A percentile compares a stretch with the other conserved stretches of the same genome.
Conservation (phyloP, 2,888 invertebrate species). For the Cerastis rubricosa region DNA sequence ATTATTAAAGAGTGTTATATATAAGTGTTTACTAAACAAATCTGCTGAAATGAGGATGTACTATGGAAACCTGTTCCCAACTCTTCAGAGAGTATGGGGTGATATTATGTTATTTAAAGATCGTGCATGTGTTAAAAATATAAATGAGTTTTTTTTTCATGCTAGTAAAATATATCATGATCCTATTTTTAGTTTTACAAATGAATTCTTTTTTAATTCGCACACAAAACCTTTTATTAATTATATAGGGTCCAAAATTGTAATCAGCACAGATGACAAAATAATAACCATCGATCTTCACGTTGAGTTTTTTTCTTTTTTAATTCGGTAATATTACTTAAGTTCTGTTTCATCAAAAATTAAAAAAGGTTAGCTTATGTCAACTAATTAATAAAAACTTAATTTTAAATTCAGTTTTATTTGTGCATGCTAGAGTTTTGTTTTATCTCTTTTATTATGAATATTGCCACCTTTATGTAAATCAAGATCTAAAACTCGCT, state of each 20-base stretch:
- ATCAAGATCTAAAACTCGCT: conserved; percentile 3
- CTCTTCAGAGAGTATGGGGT: not conserved
- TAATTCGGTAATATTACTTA: not conserved
- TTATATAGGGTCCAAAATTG: not conserved
- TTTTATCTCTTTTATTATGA: not conserved
- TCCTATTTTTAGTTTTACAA: not conserved
- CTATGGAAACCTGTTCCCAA: not conserved
- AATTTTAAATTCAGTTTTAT: conserved; percentile 15
- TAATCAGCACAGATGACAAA: conserved; percentile 4
- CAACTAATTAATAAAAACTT: conserved; percentile 21
- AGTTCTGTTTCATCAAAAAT: not conserved
- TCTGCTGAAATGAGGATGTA: not conserved
- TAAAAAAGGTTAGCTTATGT: conserved; percentile 14
- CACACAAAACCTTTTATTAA: not conserved
- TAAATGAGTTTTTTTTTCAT: not conserved
- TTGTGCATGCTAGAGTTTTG: not conserved
- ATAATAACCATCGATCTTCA: conserved; percentile 13
- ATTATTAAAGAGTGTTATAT: too few species aligned
- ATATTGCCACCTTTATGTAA: not conserved
- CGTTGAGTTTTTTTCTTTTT: not conserved
- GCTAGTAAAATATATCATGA: too few species aligned
- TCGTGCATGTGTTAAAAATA: not conserved
- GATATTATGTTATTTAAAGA: not conserved
- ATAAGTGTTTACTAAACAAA: too few species aligned
- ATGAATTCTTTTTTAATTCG: not conserved